These are phyloP conservation scores for Scaptomyza cyrtandrae DNA, from an alignment of 2,888 invertebrate genomes.

Conservation along the genomic window DNA sequence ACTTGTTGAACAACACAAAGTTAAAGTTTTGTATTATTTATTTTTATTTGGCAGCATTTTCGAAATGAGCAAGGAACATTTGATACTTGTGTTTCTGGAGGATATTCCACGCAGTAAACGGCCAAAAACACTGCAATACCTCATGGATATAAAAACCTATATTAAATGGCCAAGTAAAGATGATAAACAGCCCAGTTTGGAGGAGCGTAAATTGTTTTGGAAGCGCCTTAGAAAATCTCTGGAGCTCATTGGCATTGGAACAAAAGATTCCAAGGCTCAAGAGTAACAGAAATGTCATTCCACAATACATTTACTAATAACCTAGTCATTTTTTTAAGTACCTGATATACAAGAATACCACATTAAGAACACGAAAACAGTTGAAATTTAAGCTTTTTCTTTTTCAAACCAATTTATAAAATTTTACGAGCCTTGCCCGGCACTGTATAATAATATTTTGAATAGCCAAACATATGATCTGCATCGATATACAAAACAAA, in stretches of 20 bases:
- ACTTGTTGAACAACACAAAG: neutral
- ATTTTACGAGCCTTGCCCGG: neutral
- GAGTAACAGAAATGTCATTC: neutral
- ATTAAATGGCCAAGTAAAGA: constrained; percentile 87
- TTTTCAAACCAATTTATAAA: neutral
- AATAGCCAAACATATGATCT: neutral
- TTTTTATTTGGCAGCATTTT: constrained; percentile 84
- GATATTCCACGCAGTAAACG: constrained; percentile 87
- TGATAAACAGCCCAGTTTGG: constrained; percentile 56
- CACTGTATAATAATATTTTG: neutral
- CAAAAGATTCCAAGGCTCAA: constrained; percentile 50
- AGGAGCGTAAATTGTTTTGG: constrained; percentile 84
- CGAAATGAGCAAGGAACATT: constrained; percentile 87
- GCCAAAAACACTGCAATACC: constrained; percentile 87
- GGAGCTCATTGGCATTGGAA: constrained; percentile 65
- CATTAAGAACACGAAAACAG: neutral
- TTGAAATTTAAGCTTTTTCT: neutral
- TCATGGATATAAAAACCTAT: constrained; percentile 89
- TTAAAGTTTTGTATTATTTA: neutral
- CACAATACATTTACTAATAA: constrained; percentile 19
- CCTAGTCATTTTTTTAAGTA: constrained; percentile 67
- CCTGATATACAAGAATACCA: constrained; percentile 57
- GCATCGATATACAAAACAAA: neutral
- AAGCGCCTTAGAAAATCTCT: constrained; percentile 81
- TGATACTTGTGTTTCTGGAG: constrained; percentile 88